phyloP scores from a whole-genome alignment of 35 echinoderm and acorn worm genomes.

The Patiria miniata region DNA sequence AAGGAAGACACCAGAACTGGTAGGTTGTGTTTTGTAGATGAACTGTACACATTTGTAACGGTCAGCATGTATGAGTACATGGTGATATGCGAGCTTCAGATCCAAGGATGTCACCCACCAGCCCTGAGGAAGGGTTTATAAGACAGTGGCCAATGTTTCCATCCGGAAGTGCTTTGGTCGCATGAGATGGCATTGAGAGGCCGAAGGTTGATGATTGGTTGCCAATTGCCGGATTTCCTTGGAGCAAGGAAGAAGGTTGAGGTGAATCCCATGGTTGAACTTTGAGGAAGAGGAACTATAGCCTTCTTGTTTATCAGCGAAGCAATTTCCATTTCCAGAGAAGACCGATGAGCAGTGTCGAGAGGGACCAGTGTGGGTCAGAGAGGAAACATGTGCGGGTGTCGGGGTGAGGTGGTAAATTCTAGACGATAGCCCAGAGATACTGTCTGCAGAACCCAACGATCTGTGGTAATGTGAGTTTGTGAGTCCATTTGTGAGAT shows the following conservation, averaged over 20 bases:
- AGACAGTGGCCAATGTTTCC: neutral
- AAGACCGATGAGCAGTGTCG: neutral
- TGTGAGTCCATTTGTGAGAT: neutral
- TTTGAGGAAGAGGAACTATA: neutral
- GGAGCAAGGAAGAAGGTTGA: neutral
- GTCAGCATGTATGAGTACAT: neutral
- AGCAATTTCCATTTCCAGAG: neutral
- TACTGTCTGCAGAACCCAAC: neutral
- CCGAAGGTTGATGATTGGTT: no score
- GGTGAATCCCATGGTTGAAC: neutral
- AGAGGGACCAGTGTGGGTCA: neutral
- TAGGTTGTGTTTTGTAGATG: neutral
- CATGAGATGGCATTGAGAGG: neutral
- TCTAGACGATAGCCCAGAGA: neutral
- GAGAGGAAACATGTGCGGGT: neutral
- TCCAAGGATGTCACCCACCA: neutral
- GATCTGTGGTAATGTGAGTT: neutral
- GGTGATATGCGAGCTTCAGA: neutral
- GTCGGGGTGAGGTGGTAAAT: neutral
- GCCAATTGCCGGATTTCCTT: neutral
- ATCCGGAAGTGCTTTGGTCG: neutral
- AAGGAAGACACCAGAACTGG: conserved; percentile 13
- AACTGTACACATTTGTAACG: neutral
- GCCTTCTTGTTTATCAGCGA: neutral
- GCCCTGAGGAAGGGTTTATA: neutral